A percentile compares a stretch with the other conserved stretches of the same genome.
These are phyloP conservation scores for Paradisaea rubra DNA, from an alignment of 2,113 vertebrate genomes.

Conservation along the genomic window DNA sequence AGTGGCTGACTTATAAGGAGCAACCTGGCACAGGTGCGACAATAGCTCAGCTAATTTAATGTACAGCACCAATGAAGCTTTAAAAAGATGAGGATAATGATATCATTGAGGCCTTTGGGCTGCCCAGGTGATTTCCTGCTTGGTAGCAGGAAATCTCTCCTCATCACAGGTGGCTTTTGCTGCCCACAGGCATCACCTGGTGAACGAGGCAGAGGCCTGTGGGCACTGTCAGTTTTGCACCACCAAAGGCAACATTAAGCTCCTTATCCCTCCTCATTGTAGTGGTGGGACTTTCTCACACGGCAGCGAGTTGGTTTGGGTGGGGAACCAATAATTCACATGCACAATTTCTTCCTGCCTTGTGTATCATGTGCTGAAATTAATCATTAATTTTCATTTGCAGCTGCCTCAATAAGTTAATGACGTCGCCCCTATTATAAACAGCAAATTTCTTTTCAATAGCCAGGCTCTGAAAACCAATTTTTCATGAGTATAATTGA, in stretches of 20 bases:
- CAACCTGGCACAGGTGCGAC: background rate
- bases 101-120: background rate
- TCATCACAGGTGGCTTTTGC: background rate
- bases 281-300: background rate
- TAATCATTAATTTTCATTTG: background rate
- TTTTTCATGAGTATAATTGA: background rate
- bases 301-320: background rate
- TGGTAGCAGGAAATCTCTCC: background rate
- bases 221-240: background rate
- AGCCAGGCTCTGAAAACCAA: background rate
- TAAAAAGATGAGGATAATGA: background rate
- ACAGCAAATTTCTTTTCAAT: background rate
- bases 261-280: background rate
- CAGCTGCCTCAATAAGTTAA: background rate
- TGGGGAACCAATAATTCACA: background rate
- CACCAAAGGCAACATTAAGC: fast-evolving
- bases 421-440: background rate
- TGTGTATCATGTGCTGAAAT: background rate
- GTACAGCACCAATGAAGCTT: background rate
- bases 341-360: background rate
- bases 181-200: background rate
- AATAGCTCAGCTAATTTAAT: background rate
- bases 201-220: background rate
- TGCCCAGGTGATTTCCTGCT: background rate
- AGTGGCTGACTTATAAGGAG: background rate